Conservation (phyloP, 2,113 vertebrate genomes). For the Artemisiospiza belli region DNA sequence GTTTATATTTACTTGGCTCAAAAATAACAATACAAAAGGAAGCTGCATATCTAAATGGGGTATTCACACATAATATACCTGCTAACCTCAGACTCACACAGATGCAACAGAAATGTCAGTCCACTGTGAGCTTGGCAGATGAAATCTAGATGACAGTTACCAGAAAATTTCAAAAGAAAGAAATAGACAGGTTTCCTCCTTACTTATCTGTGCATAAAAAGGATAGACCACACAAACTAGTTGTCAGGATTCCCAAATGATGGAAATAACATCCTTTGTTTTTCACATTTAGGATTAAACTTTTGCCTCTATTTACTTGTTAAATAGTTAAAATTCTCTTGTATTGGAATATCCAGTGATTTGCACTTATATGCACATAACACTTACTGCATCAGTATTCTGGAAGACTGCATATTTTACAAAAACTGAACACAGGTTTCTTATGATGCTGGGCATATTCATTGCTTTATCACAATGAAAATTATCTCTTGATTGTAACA, state of each 20-base stretch:
- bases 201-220: neutral
- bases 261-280: neutral
- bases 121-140: neutral
- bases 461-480: neutral
- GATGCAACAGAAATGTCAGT: neutral
- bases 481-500: neutral
- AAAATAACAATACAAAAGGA: neutral
- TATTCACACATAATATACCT: neutral
- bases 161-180: neutral
- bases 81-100: neutral
- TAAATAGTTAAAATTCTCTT: neutral
- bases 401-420: neutral
- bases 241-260: neutral
- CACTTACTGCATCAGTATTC: neutral
- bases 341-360: neutral
- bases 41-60: neutral
- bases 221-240: neutral
- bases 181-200: neutral
- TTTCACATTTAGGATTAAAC: neutral
- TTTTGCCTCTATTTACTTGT: neutral
- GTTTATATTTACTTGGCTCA: neutral
- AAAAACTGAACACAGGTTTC: neutral
- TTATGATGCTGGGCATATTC: neutral
- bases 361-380: neutral
- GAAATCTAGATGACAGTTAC: neutral